Conservation (phyloP, 2,113 vertebrate species). For the Aleadryas rufinucha region DNA sequence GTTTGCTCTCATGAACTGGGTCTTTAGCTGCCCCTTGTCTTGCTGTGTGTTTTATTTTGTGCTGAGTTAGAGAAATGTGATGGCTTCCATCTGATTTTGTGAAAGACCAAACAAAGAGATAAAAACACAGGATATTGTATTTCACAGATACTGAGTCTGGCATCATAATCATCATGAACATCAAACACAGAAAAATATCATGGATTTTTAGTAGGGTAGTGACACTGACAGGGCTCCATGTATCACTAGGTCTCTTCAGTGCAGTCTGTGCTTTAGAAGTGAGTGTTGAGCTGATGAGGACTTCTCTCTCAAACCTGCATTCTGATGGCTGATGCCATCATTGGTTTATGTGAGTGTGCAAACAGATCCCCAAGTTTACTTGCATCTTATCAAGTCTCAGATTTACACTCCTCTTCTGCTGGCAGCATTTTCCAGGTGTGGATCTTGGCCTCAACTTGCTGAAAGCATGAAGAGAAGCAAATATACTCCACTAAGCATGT, state of each 20-base stretch:
- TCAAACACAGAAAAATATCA: not conserved
- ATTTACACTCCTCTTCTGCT: not conserved
- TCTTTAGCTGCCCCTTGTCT: not conserved
- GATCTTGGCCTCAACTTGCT: not conserved
- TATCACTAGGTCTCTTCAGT: not conserved
- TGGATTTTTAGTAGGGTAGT: not conserved
- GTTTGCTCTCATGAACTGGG: not conserved
- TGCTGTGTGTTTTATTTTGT: not conserved
- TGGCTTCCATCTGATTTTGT: not conserved
- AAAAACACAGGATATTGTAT: slow-evolving; percentile 2
- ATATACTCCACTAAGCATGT: not conserved
- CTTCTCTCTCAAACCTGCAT: not conserved
- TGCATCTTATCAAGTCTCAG: not conserved
- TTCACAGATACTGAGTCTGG: not conserved
- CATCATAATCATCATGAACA: not conserved
- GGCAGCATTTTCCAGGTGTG: not conserved
- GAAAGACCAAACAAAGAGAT: not conserved
- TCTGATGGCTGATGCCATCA: not conserved
- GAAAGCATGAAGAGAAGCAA: not conserved
- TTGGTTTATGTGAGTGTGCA: not conserved
- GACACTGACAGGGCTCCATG: not conserved
- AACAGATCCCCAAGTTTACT: too few species aligned
- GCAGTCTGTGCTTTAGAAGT: not conserved
- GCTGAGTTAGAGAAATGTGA: not conserved
- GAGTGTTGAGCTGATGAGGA: not conserved